These are phyloP conservation scores for Rhabdomys dilectus DNA, from an alignment of 2,113 vertebrate genomes.

Conservation along the genomic window DNA sequence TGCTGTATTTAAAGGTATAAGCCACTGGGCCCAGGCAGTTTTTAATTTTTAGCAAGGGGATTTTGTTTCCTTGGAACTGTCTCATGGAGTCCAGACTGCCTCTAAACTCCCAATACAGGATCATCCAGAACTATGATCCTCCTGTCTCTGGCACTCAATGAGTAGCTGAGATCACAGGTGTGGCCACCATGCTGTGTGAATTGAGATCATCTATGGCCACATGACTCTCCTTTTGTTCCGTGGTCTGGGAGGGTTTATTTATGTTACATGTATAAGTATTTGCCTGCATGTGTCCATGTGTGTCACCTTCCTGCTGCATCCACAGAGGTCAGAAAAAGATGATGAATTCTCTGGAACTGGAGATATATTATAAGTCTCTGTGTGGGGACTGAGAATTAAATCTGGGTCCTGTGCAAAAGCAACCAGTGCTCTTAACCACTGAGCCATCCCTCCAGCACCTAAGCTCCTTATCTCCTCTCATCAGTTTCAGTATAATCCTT, in stretches of 20 bases:
- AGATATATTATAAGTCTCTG: too few species aligned
- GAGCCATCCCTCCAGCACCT: too few species aligned
- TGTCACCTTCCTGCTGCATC: too few species aligned
- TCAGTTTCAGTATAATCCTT: background rate
- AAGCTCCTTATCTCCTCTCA: too few species aligned
- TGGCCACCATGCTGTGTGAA: background rate
- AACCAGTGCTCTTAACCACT: background rate
- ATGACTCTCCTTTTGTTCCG: background rate
- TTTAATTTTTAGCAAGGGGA: background rate
- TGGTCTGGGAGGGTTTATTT: background rate
- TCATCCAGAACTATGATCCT: background rate
- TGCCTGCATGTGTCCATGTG: too few species aligned
- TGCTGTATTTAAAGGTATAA: background rate
- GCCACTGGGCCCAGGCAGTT: background rate
- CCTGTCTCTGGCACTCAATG: background rate
- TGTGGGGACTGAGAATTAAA: too few species aligned
- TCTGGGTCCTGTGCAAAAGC: too few species aligned
- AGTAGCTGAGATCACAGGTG: background rate
- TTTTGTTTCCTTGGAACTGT: background rate
- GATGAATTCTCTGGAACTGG: too few species aligned
- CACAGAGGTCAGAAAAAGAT: too few species aligned
- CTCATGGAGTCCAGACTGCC: background rate
- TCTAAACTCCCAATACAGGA: background rate
- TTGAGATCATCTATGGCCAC: background rate
- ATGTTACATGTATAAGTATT: too few species aligned